phyloP scores from a whole-genome alignment of 1,140 invertebrate genomes.

The Drosophila pseudoobscura region DNA sequence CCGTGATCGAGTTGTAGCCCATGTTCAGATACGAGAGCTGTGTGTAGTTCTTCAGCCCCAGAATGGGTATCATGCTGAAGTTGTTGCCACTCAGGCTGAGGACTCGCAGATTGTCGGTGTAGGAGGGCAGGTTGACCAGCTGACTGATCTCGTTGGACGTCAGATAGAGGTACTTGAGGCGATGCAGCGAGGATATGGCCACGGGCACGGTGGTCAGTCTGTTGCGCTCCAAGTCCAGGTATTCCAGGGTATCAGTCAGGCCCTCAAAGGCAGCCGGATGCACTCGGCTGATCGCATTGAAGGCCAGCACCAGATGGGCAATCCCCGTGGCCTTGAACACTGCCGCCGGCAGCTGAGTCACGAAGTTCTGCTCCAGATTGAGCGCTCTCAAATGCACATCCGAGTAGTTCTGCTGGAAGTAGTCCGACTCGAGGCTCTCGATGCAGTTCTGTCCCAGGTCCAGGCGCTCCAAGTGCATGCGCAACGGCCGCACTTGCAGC shows the following conservation, averaged over 20 bases:
- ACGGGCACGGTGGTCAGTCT: constrained; percentile 87
- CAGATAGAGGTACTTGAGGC: constrained; percentile 91
- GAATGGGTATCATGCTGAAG: constrained; percentile 88
- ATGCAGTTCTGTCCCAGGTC: constrained; percentile 93
- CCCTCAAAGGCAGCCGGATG: constrained; percentile 89
- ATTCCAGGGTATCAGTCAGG: constrained; percentile 89
- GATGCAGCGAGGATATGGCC: constrained; percentile 87
- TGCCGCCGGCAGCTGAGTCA: constrained; percentile 86
- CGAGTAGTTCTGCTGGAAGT: constrained; percentile 86
- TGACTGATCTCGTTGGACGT: constrained; percentile 90
- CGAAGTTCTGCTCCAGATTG: constrained; percentile 88
- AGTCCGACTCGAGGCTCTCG: constrained; percentile 85
- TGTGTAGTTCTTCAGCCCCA: constrained; percentile 87
- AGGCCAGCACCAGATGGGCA: constrained; percentile 90
- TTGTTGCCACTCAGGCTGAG: constrained; percentile 92
- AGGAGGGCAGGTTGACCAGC: constrained; percentile 83
- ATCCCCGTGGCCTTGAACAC: constrained; percentile 88
- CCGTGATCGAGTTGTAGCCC: constrained; percentile 92
- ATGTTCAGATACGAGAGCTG: constrained; percentile 92
- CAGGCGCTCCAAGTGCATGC: constrained; percentile 89
- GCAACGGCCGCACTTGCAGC: constrained; percentile 85
- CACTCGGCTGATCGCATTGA: constrained; percentile 88
- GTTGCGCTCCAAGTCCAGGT: constrained; percentile 93
- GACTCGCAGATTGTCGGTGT: constrained; percentile 87
- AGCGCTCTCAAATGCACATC: constrained; percentile 90